Evolutionary conservation across 2,797 vertebrate genomes (phyloP).

Genomic region (Spinibarbus caldwelli): DNA sequence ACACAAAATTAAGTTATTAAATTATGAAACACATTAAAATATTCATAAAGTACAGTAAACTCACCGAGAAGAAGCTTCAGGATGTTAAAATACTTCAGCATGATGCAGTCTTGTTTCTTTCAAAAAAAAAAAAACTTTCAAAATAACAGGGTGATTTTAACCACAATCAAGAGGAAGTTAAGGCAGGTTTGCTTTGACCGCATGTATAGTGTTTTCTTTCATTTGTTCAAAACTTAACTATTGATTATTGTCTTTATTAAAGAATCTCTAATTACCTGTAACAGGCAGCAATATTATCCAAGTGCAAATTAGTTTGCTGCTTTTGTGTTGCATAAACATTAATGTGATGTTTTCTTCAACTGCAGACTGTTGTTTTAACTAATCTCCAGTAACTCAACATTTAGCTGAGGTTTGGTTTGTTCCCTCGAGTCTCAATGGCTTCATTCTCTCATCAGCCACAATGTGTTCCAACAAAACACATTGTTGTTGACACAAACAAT

Average conservation of each 20-base stretch:
- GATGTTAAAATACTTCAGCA: background rate
- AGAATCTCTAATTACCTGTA: too few species aligned
- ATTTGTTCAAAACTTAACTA: background rate
- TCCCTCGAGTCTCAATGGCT: background rate
- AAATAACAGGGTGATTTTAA: background rate
- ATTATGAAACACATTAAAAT: background rate
- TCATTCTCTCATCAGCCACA: background rate
- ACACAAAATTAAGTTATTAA: too few species aligned
- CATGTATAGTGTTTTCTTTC: background rate
- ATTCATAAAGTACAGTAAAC: background rate
- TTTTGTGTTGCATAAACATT: background rate
- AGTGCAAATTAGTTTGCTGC: too few species aligned
- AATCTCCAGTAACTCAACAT: background rate
- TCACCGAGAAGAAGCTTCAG: background rate
- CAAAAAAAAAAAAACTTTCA: background rate
- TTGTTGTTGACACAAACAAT: background rate
- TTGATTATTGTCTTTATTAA: too few species aligned
- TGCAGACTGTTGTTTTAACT: background rate
- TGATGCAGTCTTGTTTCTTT: background rate
- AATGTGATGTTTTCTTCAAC: background rate
- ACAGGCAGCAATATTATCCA: too few species aligned
- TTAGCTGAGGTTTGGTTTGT: background rate
- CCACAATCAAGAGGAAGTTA: background rate
- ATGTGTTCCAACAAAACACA: too few species aligned
- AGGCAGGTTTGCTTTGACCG: background rate